Evolutionary conservation across 2,888 invertebrate species (phyloP).

Genomic region (Ptycholaimellus sp.): DNA sequence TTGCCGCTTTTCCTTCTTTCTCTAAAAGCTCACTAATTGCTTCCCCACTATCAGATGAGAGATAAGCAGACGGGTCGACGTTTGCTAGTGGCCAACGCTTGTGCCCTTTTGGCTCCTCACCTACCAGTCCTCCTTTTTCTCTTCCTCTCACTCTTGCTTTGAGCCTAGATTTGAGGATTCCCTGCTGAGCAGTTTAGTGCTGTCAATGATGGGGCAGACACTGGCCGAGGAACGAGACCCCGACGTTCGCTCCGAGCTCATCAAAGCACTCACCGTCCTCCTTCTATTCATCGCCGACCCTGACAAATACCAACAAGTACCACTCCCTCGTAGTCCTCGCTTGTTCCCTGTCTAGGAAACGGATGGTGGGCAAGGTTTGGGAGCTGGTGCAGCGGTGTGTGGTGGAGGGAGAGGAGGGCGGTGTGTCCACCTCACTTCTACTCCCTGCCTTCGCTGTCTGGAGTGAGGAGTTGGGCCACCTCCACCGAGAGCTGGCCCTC

Average conservation of each 20-base stretch:
- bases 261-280: slow-evolving; percentile 39
- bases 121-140: slow-evolving; percentile 31
- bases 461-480: slow-evolving; percentile 24
- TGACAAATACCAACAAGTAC: slow-evolving; percentile 38
- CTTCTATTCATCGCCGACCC: slow-evolving; percentile 40
- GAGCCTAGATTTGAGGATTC: no score
- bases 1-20: slow-evolving; percentile 8
- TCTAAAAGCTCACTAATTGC: background rate
- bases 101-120: slow-evolving; percentile 41
- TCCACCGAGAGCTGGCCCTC: slow-evolving; percentile 25
- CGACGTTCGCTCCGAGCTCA: slow-evolving; percentile 38
- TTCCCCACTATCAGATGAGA: slow-evolving; percentile 33
- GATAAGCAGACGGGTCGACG: slow-evolving; percentile 43
- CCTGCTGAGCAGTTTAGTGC: no score
- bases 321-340: background rate
- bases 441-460: slow-evolving; percentile 27
- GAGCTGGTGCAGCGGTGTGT: slow-evolving; percentile 21
- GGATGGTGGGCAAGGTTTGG: slow-evolving; percentile 20
- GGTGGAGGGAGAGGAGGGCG: slow-evolving; percentile 22
- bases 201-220: slow-evolving; percentile 49
- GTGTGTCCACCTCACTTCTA: slow-evolving; percentile 21
- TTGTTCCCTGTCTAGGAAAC: background rate
- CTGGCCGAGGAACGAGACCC: slow-evolving; percentile 42
- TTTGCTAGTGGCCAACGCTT: slow-evolving; percentile 43
- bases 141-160: background rate